These are phyloP conservation scores for Heteronetta atricapilla DNA, from an alignment of 2,113 vertebrate species.

Conservation along the genomic window DNA sequence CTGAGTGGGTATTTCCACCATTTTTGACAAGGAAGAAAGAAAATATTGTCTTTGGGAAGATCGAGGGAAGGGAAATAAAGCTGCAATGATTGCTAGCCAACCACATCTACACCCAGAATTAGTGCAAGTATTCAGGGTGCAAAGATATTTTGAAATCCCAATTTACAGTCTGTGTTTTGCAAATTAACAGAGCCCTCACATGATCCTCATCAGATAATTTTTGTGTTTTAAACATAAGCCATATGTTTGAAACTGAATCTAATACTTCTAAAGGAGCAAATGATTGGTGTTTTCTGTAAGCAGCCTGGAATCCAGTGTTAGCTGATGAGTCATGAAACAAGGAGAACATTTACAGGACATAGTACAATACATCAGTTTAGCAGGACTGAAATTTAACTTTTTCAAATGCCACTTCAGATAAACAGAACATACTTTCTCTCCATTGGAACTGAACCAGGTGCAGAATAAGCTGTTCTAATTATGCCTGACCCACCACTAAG, in stretches of 20 bases:
- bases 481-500: background rate
- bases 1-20: background rate
- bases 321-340: background rate
- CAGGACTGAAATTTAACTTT: background rate
- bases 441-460: background rate
- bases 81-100: background rate
- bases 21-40: background rate
- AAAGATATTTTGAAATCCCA: background rate
- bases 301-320: background rate
- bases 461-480: background rate
- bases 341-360: background rate
- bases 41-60: background rate
- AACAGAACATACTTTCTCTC: background rate
- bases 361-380: background rate
- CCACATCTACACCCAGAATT: background rate
- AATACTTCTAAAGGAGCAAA: background rate
- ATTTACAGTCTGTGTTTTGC: background rate
- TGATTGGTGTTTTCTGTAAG: background rate
- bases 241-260: background rate
- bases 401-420: background rate
- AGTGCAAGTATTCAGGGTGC: background rate
- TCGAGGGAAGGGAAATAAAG: background rate
- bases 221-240: background rate
- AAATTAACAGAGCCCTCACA: background rate
- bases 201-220: background rate